Evolutionary conservation across 2,797 vertebrate species (phyloP).

Genomic region (Dallia pectoralis): DNA sequence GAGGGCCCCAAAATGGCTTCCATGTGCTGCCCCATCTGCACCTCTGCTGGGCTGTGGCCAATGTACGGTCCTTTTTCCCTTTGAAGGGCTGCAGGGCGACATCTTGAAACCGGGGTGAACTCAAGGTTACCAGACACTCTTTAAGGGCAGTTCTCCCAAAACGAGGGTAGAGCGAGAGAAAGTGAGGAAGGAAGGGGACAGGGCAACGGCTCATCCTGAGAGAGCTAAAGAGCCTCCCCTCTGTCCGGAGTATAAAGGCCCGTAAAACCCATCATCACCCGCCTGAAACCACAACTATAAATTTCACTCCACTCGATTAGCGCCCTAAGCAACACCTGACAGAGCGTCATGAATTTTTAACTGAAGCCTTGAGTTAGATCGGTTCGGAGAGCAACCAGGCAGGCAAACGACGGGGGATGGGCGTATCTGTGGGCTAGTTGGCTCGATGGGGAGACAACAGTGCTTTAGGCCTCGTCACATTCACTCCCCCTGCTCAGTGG

Average conservation of each 20-base stretch:
- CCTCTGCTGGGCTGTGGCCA: conserved; percentile 66
- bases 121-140: conserved; percentile 43
- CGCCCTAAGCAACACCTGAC: conserved; percentile 69
- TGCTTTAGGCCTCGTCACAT: conserved; percentile 51
- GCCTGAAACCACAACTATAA: conserved; percentile 58
- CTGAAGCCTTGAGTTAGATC: conserved; percentile 67
- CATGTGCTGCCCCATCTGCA: conserved; percentile 70
- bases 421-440: conserved; percentile 44
- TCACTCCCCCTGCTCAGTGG: conserved; percentile 41
- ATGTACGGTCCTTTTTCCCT: conserved; percentile 63
- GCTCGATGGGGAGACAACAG: conserved; percentile 40
- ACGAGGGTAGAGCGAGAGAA: conserved; percentile 11
- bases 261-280: conserved; percentile 8
- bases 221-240: conserved; percentile 59
- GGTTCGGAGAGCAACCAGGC: conserved; percentile 56
- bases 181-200: conserved; percentile 28
- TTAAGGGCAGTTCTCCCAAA: conserved; percentile 37
- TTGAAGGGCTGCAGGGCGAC: conserved; percentile 58
- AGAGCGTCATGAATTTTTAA: conserved; percentile 71
- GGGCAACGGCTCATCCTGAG: conserved; percentile 57
- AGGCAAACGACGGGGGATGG: conserved; percentile 16
- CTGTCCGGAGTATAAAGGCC: conserved; percentile 39
- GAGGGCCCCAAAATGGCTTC: conserved; percentile 67
- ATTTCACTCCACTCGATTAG: conserved; percentile 68
- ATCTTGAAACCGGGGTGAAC: conserved; percentile 55